phyloP scores from a whole-genome alignment of 2,888 invertebrate species.

The Tortricodes alternella region DNA sequence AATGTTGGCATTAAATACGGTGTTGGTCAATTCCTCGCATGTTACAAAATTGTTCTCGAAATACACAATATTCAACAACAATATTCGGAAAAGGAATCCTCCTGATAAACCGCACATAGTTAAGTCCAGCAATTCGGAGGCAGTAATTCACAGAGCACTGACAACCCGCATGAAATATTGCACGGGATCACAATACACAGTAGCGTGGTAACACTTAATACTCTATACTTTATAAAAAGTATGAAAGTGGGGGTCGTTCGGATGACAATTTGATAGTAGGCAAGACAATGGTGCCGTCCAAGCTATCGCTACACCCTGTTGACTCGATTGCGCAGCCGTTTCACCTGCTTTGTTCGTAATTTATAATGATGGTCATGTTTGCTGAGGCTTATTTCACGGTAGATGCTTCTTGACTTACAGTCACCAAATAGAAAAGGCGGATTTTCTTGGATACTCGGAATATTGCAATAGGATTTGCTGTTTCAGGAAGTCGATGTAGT shows the following conservation, averaged over 20 bases:
- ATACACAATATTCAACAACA: constrained; percentile 34
- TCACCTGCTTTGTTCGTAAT: constrained; percentile 71
- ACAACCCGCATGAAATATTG: constrained; percentile 39
- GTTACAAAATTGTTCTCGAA: constrained; percentile 30
- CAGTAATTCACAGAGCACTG: constrained; percentile 35
- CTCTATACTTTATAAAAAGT: constrained; percentile 69
- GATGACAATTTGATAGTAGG: constrained; percentile 71
- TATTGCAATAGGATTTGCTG: background rate
- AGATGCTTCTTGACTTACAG: constrained; percentile 39
- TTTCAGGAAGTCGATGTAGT: background rate
- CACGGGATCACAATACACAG: constrained; percentile 39
- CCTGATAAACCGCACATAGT: constrained; percentile 30
- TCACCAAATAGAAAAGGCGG: constrained; percentile 43
- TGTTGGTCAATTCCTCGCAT: constrained; percentile 42
- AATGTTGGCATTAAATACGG: constrained; percentile 61
- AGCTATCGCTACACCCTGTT: constrained; percentile 72
- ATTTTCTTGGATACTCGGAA: constrained; percentile 3
- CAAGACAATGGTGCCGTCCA: constrained; percentile 67
- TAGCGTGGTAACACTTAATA: constrained; percentile 44
- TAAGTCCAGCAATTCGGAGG: constrained; percentile 20
- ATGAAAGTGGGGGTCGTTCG: constrained; percentile 56
- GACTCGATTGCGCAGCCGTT: constrained; percentile 70
- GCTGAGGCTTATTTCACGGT: constrained; percentile 64
- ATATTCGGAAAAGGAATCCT: constrained; percentile 31
- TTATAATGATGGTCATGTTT: constrained; percentile 67